Evolutionary conservation across 2,797 vertebrate genomes (phyloP).

Genomic region (Coreius guichenoti): DNA sequence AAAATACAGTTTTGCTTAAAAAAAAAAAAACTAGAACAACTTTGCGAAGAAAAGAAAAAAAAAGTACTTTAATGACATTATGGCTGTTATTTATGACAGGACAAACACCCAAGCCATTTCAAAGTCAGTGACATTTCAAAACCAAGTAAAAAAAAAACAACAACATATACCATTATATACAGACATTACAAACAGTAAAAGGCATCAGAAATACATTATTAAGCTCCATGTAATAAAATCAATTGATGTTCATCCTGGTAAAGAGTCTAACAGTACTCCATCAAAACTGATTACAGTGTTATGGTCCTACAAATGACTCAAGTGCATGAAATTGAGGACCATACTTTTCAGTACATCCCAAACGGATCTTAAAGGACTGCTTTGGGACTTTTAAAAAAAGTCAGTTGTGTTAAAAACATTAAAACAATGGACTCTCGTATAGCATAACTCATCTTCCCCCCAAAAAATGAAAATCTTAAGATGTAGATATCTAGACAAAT

Average conservation of each 20-base stretch:
- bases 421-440: neutral
- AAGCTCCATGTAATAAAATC: constrained; percentile 42
- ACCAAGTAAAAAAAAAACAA: constrained; percentile 34
- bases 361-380: neutral
- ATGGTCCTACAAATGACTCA: constrained; percentile 43
- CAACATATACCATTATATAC: constrained; percentile 46
- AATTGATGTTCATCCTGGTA: constrained; percentile 47
- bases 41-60: constrained; percentile 42
- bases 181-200: constrained; percentile 45
- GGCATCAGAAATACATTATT: constrained; percentile 38
- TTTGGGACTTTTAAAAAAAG: neutral
- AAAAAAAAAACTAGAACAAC: constrained; percentile 3
- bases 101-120: constrained; percentile 45
- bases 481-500: neutral
- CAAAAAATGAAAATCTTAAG: neutral
- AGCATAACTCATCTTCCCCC: neutral
- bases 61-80: constrained; percentile 51
- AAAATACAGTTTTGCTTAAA: neutral
- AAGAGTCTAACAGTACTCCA: constrained; percentile 41
- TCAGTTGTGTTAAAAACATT: neutral
- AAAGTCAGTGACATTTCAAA: constrained; percentile 36
- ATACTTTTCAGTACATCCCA: neutral
- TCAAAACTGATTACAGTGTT: constrained; percentile 56
- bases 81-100: constrained; percentile 43
- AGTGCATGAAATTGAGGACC: constrained; percentile 20